phyloP scores from a whole-genome alignment of 2,888 invertebrate genomes.

The Cryptocephalus moraei region DNA sequence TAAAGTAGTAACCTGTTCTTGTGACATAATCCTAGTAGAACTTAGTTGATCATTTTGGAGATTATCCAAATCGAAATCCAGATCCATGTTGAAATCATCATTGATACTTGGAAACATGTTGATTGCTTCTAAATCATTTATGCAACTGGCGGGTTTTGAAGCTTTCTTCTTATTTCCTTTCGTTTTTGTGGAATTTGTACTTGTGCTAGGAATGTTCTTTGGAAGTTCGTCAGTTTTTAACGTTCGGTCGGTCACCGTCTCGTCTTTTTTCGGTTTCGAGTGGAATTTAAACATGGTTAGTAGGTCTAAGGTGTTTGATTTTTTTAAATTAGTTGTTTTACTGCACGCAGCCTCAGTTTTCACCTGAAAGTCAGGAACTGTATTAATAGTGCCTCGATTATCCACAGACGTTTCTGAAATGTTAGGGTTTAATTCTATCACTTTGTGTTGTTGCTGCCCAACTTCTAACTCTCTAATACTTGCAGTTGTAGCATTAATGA shows the following conservation, averaged over 20 bases:
- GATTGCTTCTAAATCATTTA: constrained; percentile 20
- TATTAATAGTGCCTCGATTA: too few species aligned
- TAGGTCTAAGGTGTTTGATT: too few species aligned
- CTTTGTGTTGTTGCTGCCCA: neutral
- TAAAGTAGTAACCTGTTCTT: too few species aligned
- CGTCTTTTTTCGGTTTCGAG: neutral
- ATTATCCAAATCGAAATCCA: constrained; percentile 31
- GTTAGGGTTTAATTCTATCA: neutral
- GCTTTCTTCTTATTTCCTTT: too few species aligned
- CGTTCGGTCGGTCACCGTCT: neutral
- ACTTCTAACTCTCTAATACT: neutral
- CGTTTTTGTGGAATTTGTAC: neutral
- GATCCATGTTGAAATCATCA: constrained; percentile 21
- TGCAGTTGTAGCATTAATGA: neutral
- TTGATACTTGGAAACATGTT: constrained; percentile 23
- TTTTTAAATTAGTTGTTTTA: neutral
- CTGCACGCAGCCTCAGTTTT: neutral
- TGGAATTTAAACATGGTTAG: neutral
- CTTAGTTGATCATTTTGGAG: too few species aligned
- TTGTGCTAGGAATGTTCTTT: neutral
- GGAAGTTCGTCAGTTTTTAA: neutral
- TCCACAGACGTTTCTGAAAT: too few species aligned
- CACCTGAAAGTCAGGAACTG: too few species aligned
- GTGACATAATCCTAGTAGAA: too few species aligned
- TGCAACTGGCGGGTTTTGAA: too few species aligned